A percentile compares a stretch with the other conserved stretches of the same genome.
phyloP scores from a whole-genome alignment of 2,797 vertebrate species.

The Lacerta bilineata region DNA sequence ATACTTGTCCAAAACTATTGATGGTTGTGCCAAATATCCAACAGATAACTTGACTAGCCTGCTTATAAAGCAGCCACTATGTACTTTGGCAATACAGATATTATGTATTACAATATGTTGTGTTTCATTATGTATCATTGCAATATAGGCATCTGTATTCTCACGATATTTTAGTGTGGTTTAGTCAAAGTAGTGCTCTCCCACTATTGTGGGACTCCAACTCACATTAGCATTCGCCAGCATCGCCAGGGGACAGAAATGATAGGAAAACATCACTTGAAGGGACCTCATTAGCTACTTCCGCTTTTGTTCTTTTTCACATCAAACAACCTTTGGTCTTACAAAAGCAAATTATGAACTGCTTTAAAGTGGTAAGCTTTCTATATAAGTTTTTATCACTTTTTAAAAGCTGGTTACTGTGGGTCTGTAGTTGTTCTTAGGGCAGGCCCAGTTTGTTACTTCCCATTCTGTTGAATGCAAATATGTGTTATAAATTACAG shows the following conservation, averaged over 20 bases:
- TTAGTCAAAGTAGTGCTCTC: neutral
- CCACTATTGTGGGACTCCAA: too few relatives aligned
- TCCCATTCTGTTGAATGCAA: constrained; percentile 4
- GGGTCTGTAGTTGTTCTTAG: neutral
- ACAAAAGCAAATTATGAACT: constrained; percentile 12
- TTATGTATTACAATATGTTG: neutral
- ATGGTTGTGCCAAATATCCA: neutral
- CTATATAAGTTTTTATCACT: neutral
- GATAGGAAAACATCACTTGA: too few relatives aligned
- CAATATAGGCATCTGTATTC: neutral
- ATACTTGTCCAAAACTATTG: neutral
- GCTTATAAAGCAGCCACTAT: too few relatives aligned
- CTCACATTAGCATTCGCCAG: neutral
- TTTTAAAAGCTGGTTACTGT: constrained; percentile 20
- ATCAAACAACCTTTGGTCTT: too few relatives aligned
- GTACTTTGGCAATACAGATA: neutral
- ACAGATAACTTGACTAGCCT: neutral
- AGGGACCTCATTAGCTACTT: too few relatives aligned
- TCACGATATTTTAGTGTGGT: neutral
- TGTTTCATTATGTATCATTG: neutral
- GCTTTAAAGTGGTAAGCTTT: constrained; percentile 18
- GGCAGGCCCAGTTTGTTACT: neutral
- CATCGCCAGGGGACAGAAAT: neutral
- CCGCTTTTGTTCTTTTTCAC: too few relatives aligned
- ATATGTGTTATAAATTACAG: neutral